Evolutionary conservation across 2,888 invertebrate species (phyloP).

Genomic region (Pseudococcus jackbeardsleyi): DNA sequence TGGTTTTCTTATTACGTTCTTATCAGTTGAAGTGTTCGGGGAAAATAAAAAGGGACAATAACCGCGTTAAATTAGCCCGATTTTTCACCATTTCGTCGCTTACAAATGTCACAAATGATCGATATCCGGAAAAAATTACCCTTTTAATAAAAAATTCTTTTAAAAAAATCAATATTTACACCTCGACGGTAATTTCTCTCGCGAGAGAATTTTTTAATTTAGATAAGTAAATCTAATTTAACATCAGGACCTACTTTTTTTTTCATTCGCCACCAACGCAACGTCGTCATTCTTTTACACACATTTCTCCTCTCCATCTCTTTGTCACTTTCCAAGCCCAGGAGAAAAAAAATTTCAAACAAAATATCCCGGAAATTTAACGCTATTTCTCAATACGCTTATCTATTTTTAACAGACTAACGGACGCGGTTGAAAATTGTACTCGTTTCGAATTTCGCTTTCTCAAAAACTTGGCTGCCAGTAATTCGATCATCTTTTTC

Average conservation of each 20-base stretch:
- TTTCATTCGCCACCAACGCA: not conserved
- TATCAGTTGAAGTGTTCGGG: not conserved
- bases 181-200: conserved; percentile 1
- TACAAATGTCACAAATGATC: conserved; percentile 12
- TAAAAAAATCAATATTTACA: conserved; percentile 17
- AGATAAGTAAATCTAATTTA: conserved; percentile 22
- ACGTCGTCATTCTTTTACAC: not conserved
- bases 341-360: conserved; percentile 8
- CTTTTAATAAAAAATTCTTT: not conserved
- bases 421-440: conserved; percentile 28
- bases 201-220: not conserved
- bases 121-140: conserved; percentile 1
- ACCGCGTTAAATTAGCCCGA: not conserved
- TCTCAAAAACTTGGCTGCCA: not conserved
- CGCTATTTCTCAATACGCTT: conserved; percentile 44
- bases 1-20: not conserved
- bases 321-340: not conserved
- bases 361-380: conserved; percentile 38
- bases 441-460: conserved; percentile 12
- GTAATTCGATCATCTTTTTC: conserved; percentile 51
- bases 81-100: not conserved
- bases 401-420: conserved; percentile 48
- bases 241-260: not conserved
- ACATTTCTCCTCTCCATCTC: not conserved
- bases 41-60: not conserved